phyloP scores from a whole-genome alignment of 2,888 invertebrate species.

The Platerodrilus igneus region DNA sequence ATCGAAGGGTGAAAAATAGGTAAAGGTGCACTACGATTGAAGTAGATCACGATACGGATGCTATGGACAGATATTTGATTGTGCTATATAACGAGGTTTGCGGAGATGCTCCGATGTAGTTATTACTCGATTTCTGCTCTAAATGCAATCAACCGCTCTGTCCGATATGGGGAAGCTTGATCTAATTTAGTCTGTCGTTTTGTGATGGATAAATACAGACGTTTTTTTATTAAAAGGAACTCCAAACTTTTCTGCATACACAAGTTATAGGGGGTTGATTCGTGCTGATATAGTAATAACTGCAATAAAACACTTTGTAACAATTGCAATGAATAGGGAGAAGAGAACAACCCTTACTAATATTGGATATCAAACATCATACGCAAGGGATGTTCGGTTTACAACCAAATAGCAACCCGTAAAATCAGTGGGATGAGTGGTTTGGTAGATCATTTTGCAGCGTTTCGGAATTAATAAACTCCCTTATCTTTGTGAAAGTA shows the following conservation, averaged over 20 bases:
- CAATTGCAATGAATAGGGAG: constrained; percentile 22
- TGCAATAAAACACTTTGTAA: constrained; percentile 37
- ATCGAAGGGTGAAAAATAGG: background rate
- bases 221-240: background rate
- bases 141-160: constrained; percentile 28
- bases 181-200: constrained; percentile 20
- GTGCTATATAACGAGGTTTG: constrained; percentile 26
- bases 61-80: constrained; percentile 25
- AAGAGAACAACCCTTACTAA: constrained; percentile 30
- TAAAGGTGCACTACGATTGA: background rate
- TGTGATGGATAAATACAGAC: constrained; percentile 13
- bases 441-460: background rate
- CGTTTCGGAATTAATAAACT: no score
- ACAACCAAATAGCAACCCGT: constrained; percentile 10
- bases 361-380: constrained; percentile 39
- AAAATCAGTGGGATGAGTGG: constrained; percentile 7
- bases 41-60: constrained; percentile 12
- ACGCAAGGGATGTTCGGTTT: constrained; percentile 28
- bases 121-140: constrained; percentile 28
- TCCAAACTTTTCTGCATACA: background rate
- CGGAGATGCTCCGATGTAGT: constrained; percentile 21
- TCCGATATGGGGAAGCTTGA: constrained; percentile 18
- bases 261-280: constrained; percentile 18
- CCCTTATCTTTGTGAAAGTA: no score
- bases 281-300: constrained; percentile 35